Conservation (phyloP, 2,888 invertebrate species). For the Andrena hattorfiana region DNA sequence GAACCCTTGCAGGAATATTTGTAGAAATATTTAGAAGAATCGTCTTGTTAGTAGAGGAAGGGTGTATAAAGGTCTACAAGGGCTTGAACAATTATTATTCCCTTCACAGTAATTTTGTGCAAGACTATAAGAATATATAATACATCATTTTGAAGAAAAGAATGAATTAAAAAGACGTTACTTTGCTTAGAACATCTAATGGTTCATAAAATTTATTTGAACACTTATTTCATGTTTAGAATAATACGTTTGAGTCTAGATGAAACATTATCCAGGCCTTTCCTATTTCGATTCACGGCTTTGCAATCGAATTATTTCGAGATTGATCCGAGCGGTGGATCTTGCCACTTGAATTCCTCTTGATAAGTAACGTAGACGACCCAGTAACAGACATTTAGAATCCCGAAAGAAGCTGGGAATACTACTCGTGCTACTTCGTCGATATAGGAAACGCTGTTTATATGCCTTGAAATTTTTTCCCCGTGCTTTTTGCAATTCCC, state of each 20-base stretch:
- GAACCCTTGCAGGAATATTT: no score
- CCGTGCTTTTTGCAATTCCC: conserved; percentile 81
- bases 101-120: no score
- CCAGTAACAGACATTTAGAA: conserved; percentile 97
- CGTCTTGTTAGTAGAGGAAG: no score
- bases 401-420: conserved; percentile 94
- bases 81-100: no score
- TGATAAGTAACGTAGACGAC: conserved; percentile 92
- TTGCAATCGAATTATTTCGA: background rate
- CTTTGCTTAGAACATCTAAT: background rate
- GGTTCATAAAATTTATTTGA: conserved; percentile 4
- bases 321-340: conserved; percentile 84
- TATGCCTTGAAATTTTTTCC: conserved; percentile 87
- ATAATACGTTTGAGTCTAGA: background rate
- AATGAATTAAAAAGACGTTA: background rate
- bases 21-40: no score
- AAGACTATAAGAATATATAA: no score
- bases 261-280: background rate
- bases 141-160: background rate
- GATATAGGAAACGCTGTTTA: conserved; percentile 95
- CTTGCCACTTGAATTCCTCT: conserved; percentile 91
- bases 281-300: background rate
- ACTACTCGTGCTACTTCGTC: conserved; percentile 93
- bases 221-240: background rate
- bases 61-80: no score